These are phyloP conservation scores for Iphiclides podalirius DNA, from an alignment of 2,888 invertebrate genomes.

Conservation along the genomic window DNA sequence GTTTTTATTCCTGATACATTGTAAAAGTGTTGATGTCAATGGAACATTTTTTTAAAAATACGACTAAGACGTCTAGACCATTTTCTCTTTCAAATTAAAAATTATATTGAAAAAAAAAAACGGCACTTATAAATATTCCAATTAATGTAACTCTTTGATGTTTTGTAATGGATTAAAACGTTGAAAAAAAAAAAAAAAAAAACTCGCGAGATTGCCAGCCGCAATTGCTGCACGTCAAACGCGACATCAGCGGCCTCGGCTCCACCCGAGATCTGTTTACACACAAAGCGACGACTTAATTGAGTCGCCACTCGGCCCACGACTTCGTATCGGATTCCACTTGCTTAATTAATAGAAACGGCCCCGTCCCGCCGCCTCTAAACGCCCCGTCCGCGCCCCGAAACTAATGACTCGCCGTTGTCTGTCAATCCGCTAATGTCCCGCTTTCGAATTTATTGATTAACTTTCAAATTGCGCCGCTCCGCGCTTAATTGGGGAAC, in stretches of 20 bases:
- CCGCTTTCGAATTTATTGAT: constrained; percentile 18
- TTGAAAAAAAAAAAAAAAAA: not conserved
- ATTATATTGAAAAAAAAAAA: not conserved
- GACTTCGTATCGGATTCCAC: constrained; percentile 37
- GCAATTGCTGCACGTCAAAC: not conserved
- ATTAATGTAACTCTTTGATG: constrained; percentile 6
- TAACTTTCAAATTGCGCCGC: constrained; percentile 15
- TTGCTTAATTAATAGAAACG: constrained; percentile 35
- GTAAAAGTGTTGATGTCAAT: too few relatives aligned
- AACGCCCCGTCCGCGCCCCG: constrained; percentile 10
- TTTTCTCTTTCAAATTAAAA: too few relatives aligned
- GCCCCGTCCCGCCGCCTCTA: constrained; percentile 7
- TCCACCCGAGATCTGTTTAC: constrained; percentile 25
- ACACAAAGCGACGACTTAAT: constrained; percentile 24
- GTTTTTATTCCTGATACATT: too few relatives aligned
- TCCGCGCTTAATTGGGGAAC: constrained; percentile 8
- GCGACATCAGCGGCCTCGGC: not conserved
- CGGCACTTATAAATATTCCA: not conserved
- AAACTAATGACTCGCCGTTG: constrained; percentile 22
- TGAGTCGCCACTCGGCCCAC: constrained; percentile 24
- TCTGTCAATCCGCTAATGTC: constrained; percentile 16
- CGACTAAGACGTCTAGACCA: too few relatives aligned
- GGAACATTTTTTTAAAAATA: too few relatives aligned
- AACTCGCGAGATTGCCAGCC: not conserved
- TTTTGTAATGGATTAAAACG: not conserved